phyloP scores from a whole-genome alignment of 2,113 vertebrate genomes.

The Campylomormyrus numenius region DNA sequence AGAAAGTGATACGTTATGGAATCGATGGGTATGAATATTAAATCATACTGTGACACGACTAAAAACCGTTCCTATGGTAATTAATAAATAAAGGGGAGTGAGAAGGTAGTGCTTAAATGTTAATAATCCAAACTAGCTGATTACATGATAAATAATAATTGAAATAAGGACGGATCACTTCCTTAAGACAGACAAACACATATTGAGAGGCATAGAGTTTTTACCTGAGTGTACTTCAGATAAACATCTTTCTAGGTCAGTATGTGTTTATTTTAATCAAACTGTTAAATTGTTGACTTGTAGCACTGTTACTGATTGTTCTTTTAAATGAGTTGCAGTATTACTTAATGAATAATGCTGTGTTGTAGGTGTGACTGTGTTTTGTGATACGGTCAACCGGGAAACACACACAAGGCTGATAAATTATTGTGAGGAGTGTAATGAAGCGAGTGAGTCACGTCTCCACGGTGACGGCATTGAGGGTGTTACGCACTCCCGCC shows the following conservation, averaged over 20 bases:
- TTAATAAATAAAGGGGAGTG: neutral
- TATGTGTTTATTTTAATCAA: neutral
- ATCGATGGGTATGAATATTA: neutral
- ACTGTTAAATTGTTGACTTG: neutral
- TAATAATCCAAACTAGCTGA: neutral
- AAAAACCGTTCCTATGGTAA: neutral
- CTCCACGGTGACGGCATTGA: neutral
- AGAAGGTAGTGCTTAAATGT: neutral
- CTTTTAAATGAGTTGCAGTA: neutral
- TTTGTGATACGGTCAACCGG: neutral
- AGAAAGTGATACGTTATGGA: neutral
- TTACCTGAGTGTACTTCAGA: neutral
- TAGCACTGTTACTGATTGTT: conserved; percentile 1
- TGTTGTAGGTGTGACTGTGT: conserved; percentile 1
- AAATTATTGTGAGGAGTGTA: neutral
- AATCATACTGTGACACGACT: neutral
- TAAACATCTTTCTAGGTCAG: neutral
- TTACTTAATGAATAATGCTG: neutral
- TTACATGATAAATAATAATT: neutral
- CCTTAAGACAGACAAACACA: neutral
- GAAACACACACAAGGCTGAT: neutral
- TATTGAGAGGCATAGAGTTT: neutral
- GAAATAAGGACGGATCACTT: neutral
- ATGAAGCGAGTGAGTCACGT: neutral
- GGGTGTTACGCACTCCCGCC: neutral